phyloP scores from a whole-genome alignment of 2,888 invertebrate genomes.

The Lasioglossum leucozonium region DNA sequence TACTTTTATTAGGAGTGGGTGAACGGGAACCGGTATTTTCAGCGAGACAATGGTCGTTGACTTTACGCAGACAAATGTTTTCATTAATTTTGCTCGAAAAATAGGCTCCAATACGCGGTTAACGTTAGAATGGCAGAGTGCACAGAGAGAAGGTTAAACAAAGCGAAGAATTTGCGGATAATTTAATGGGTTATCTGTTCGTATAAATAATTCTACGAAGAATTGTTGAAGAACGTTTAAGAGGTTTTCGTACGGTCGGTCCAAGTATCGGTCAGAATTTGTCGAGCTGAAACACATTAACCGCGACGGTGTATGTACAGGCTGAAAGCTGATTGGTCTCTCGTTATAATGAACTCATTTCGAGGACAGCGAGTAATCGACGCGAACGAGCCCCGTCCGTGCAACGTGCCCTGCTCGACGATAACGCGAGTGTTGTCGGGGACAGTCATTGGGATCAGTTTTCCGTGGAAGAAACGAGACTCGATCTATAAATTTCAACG shows the following conservation, averaged over 20 bases:
- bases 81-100: no score
- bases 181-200: no score
- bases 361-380: slow-evolving; percentile 19
- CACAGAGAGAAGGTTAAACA: no score
- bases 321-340: not conserved
- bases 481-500: slow-evolving; percentile 66
- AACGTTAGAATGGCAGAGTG: no score
- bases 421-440: slow-evolving; percentile 5
- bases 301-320: not conserved
- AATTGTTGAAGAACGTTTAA: not conserved
- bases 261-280: not conserved
- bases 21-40: no score
- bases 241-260: no score
- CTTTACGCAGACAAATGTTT: no score
- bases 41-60: no score
- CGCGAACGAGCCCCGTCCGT: not conserved
- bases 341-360: not conserved
- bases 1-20: no score
- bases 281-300: not conserved
- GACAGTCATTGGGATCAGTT: slow-evolving; percentile 41
- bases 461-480: slow-evolving; percentile 28
- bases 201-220: no score
- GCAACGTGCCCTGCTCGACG: not conserved
- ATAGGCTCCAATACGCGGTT: no score
- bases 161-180: no score